Percentiles rank a stretch among this genome's conserved stretches.
Conservation (phyloP, 2,888 invertebrate genomes). For the Listrodromus nycthemerus region DNA sequence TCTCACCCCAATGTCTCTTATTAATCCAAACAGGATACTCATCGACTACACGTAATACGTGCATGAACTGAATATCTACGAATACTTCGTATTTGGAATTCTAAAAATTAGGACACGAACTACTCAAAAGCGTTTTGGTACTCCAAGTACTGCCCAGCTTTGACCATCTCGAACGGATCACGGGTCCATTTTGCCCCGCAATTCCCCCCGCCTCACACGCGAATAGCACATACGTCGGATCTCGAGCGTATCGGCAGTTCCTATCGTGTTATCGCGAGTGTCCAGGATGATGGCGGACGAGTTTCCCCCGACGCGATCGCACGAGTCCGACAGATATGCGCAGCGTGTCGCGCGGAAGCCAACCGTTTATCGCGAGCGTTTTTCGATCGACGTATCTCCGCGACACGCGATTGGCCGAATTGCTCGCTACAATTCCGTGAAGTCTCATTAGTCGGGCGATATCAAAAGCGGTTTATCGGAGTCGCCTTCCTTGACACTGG, state of each 20-base stretch:
- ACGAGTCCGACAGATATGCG: constrained; percentile 10
- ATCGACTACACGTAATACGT: too few species aligned
- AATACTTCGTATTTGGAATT: too few species aligned
- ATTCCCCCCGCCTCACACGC: neutral
- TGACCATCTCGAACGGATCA: too few species aligned
- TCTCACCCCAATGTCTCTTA: too few species aligned
- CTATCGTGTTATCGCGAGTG: constrained; percentile 51
- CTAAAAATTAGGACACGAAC: too few species aligned
- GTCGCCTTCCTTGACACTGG: constrained; percentile 28
- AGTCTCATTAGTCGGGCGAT: constrained; percentile 54
- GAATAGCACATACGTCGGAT: constrained; percentile 28
- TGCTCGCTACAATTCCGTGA: neutral
- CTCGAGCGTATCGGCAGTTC: constrained; percentile 18
- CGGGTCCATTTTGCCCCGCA: too few species aligned
- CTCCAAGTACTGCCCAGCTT: too few species aligned
- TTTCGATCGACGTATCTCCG: constrained; percentile 30
- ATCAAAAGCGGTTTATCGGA: constrained; percentile 29
- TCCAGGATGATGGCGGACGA: constrained; percentile 57
- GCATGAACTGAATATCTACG: too few species aligned
- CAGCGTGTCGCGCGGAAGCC: neutral
- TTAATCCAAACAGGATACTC: too few species aligned
- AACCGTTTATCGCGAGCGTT: constrained; percentile 44
- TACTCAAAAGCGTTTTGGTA: too few species aligned
- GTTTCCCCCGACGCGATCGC: constrained; percentile 37
- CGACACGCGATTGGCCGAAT: constrained; percentile 52